Percentiles rank a stretch among this genome's conserved stretches.
These are phyloP conservation scores for Gisinianus flammeolus DNA, from an alignment of 2,888 invertebrate species.

Conservation along the genomic window DNA sequence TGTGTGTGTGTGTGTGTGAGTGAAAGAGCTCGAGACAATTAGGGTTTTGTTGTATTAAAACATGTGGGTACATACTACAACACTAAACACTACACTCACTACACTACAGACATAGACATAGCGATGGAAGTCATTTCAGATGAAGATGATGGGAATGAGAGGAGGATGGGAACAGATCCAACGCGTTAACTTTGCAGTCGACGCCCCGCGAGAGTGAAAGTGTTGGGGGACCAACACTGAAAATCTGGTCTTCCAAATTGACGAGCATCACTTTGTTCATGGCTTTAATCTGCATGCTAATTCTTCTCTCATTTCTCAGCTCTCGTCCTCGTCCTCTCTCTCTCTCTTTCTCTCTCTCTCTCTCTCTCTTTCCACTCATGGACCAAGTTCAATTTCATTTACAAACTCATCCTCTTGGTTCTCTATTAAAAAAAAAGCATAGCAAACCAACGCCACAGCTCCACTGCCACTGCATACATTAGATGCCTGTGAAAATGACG, in stretches of 20 bases:
- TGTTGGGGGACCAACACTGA: slow-evolving; percentile 48
- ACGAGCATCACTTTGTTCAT: slow-evolving; percentile 40
- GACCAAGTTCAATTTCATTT: slow-evolving; percentile 31
- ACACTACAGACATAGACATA: background rate
- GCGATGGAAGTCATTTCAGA: background rate
- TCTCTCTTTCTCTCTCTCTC: slow-evolving; percentile 15
- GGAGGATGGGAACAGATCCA: slow-evolving; percentile 34
- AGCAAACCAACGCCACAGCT: too few relatives aligned
- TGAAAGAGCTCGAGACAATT: background rate
- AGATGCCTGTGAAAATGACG: background rate
- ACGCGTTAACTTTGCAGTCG: slow-evolving; percentile 49
- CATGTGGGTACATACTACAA: too few relatives aligned
- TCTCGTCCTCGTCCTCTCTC: slow-evolving; percentile 31
- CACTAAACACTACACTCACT: background rate
- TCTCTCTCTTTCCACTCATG: slow-evolving; percentile 30
- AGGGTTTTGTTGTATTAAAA: too few relatives aligned
- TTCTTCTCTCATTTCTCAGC: slow-evolving; percentile 48
- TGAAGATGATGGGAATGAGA: slow-evolving; percentile 27
- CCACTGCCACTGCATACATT: background rate
- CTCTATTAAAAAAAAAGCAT: background rate
- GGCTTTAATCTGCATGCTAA: slow-evolving; percentile 58
- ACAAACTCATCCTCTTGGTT: slow-evolving; percentile 34
- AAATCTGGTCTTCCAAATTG: slow-evolving; percentile 48
- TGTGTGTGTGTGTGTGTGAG: background rate
- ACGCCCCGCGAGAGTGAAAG: slow-evolving; percentile 41